phyloP scores from a whole-genome alignment of 2,113 vertebrate genomes.

The Pluvialis apricaria region DNA sequence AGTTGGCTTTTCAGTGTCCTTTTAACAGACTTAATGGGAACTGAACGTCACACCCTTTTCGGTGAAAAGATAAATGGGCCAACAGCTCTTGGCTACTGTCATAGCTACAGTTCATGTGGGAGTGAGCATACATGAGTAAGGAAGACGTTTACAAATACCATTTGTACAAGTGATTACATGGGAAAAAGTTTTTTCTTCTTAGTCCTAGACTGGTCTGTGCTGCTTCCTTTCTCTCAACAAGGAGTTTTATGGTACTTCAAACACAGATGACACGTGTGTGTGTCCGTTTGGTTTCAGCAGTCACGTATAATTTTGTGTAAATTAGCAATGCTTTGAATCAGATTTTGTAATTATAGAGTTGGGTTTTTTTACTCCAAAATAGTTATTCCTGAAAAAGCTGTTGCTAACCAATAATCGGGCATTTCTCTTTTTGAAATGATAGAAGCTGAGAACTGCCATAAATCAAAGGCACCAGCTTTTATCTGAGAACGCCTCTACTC shows the following conservation, averaged over 20 bases:
- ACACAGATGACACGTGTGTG: background rate
- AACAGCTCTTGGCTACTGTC: background rate
- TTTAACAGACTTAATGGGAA: background rate
- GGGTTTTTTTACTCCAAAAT: background rate
- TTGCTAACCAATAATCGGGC: background rate
- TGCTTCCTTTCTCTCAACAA: background rate
- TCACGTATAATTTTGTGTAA: background rate
- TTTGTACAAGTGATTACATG: background rate
- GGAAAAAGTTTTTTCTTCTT: background rate
- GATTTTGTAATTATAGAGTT: background rate
- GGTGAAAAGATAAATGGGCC: background rate
- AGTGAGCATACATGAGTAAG: background rate
- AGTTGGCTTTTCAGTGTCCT: background rate
- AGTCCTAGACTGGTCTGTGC: background rate
- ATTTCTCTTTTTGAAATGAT: background rate
- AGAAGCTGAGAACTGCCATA: background rate
- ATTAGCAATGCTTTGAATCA: background rate
- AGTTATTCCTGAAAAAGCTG: background rate
- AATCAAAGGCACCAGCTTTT: slow-evolving; percentile 18
- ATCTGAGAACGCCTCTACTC: background rate
- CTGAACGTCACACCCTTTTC: background rate
- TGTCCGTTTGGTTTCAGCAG: background rate
- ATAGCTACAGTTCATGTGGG: background rate
- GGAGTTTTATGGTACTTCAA: background rate
- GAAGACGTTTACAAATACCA: background rate